phyloP scores from a whole-genome alignment of 2,113 vertebrate species.

The Morone chrysops region DNA sequence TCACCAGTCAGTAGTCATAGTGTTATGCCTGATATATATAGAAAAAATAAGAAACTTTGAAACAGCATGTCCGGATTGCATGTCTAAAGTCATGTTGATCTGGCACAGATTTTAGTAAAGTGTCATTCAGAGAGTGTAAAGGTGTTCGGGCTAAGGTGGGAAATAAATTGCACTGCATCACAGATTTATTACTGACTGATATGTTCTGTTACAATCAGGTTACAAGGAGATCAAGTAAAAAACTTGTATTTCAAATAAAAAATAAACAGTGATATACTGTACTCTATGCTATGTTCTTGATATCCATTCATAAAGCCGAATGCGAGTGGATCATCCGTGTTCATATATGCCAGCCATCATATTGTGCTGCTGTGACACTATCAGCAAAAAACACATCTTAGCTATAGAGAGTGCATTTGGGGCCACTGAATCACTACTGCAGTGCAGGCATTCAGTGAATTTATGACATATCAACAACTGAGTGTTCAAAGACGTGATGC shows the following conservation, averaged over 20 bases:
- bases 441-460: slow-evolving; percentile 64
- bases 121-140: neutral
- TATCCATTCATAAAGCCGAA: slow-evolving; percentile 33
- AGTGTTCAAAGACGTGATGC: slow-evolving; percentile 17
- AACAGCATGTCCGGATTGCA: slow-evolving; percentile 13
- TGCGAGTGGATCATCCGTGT: slow-evolving; percentile 33
- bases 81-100: slow-evolving; percentile 18
- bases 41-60: neutral
- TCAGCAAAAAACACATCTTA: slow-evolving; percentile 35
- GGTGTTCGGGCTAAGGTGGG: neutral
- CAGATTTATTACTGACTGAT: no score
- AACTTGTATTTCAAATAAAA: neutral
- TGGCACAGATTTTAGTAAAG: neutral
- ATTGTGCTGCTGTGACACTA: neutral
- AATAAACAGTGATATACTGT: slow-evolving; percentile 32
- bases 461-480: slow-evolving; percentile 48
- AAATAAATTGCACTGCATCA: neutral
- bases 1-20: no score
- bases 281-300: neutral
- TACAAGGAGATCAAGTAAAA: neutral
- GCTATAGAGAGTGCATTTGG: slow-evolving; percentile 39
- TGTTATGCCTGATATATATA: no score
- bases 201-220: no score
- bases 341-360: slow-evolving; percentile 33
- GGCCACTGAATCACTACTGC: slow-evolving; percentile 58